Evolutionary conservation across 2,888 invertebrate genomes (phyloP).

Genomic region (Meandrusa payeni): DNA sequence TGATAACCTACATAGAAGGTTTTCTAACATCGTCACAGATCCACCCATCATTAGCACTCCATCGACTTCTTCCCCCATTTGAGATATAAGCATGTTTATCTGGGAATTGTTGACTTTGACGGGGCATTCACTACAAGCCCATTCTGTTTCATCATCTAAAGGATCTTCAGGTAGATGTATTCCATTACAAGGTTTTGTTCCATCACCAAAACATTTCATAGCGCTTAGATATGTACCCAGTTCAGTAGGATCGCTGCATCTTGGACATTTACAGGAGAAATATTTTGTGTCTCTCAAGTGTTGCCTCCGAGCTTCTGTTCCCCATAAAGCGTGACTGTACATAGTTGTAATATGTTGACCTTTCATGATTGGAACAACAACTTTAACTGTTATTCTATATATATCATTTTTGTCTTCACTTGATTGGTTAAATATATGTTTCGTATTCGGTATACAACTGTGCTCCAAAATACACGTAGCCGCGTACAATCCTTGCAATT

Average conservation of each 20-base stretch:
- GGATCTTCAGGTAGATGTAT: constrained; percentile 86
- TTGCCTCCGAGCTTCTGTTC: constrained; percentile 89
- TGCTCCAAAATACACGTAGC: constrained; percentile 91
- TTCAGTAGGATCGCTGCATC: constrained; percentile 91
- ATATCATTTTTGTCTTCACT: constrained; percentile 74
- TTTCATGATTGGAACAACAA: constrained; percentile 83
- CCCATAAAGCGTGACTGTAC: constrained; percentile 94
- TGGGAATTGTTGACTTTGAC: constrained; percentile 83
- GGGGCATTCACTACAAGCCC: constrained; percentile 87
- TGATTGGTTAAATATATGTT: constrained; percentile 83
- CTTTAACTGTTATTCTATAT: constrained; percentile 85
- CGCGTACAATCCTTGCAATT: constrained; percentile 86
- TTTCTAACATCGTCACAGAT: constrained; percentile 81
- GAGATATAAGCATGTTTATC: constrained; percentile 83
- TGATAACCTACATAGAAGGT: constrained; percentile 84
- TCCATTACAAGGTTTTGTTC: constrained; percentile 82
- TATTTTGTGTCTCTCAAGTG: constrained; percentile 90
- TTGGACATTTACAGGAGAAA: constrained; percentile 86
- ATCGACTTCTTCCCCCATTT: constrained; percentile 90
- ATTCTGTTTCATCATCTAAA: constrained; percentile 85
- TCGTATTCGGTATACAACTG: constrained; percentile 89
- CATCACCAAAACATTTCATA: constrained; percentile 83
- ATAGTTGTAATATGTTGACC: constrained; percentile 90
- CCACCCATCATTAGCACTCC: constrained; percentile 82
- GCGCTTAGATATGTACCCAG: constrained; percentile 87